Base-by-base conservation (phyloP, 2,113 vertebrate species). In the Saimiri boliviensis region DNA sequence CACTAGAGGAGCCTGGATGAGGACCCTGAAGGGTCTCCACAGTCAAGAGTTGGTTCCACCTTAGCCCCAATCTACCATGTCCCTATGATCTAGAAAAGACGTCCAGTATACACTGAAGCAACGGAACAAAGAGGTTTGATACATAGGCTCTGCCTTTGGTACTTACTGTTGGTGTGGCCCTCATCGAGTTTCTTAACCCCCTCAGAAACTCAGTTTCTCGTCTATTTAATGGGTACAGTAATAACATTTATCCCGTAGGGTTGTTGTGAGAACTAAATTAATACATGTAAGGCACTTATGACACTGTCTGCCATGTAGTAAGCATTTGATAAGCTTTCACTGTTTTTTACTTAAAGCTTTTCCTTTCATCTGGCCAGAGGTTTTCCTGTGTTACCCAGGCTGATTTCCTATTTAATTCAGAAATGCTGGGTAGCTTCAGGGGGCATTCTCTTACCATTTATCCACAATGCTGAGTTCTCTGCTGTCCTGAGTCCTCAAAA, bases 391-490 rank as follows among this genome's bases (percentile, higher is more conserved):
- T 52, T 17, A 16, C 52, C 52, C 52, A 52, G 52, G 52, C 16
- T 52, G 52, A 52, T 85, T 88, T 73, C 32, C 32, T 63, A 16
- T 89, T 89, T 95, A 81, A 96, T 91, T 86, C 8, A 47, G 81
- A 87, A 77, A 37, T 4, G 37, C 19, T 27, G 56, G 17, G 30
- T 20, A 77, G 30, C 35, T 45, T 49, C 42, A 91, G 85, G 91
- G 30, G 91, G n/a, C 6, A 3, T 0, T 42, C 25, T 89, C 25
- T 90, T 58, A 23, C 56, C 47, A 23, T 58, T 63, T 84, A 74
- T 19, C 6, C 42, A 66, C 54, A 63, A 1, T 52, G 82, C 30
- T n/a, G 35, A 80, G 25, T 66, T 82, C 47, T 86, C 89, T 89
- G 27, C n/a, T 81, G 23, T 16, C 54, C 49, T 6, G 30, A 88